Conservation (phyloP, 1,140 invertebrate species). For the Drosophila bocqueti region DNA sequence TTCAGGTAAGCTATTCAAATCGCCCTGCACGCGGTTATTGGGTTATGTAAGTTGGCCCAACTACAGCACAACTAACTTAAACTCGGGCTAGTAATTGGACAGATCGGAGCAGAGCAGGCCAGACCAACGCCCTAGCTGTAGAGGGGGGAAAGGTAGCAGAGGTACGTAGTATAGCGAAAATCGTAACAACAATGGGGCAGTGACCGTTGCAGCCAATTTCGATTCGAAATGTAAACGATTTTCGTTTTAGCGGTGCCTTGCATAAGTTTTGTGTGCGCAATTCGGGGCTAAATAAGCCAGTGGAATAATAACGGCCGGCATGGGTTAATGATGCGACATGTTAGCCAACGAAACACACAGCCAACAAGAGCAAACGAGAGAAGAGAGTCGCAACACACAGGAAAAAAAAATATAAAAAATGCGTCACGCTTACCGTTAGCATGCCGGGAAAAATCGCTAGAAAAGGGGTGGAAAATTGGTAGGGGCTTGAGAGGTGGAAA, state of each 20-base stretch:
- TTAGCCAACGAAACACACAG: constrained; percentile 41
- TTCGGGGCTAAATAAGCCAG: constrained; percentile 62
- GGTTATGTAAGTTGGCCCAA: constrained; percentile 66
- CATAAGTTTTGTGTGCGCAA: constrained; percentile 62
- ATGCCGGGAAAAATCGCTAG: constrained; percentile 39
- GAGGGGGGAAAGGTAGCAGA: neutral
- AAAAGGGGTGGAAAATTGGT: constrained; percentile 19
- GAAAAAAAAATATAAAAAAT: constrained; percentile 38
- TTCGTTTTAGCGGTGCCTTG: constrained; percentile 49
- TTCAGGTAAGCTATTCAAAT: constrained; percentile 66
- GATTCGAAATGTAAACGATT: constrained; percentile 69
- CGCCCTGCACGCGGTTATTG: constrained; percentile 15
- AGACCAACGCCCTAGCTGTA: constrained; percentile 67
- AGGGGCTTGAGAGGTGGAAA: constrained; percentile 6
- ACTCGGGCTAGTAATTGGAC: constrained; percentile 72
- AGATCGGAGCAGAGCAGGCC: constrained; percentile 35
- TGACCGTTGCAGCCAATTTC: constrained; percentile 65
- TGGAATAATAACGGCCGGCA: constrained; percentile 68
- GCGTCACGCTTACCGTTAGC: constrained; percentile 81
- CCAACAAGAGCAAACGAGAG: constrained; percentile 33
- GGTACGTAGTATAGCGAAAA: constrained; percentile 22
- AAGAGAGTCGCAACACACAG: neutral
- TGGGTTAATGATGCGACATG: constrained; percentile 78
- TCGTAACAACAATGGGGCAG: constrained; percentile 62
- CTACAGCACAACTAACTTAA: constrained; percentile 30